phyloP scores from a whole-genome alignment of 2,113 vertebrate genomes.

The Chionomys nivalis region DNA sequence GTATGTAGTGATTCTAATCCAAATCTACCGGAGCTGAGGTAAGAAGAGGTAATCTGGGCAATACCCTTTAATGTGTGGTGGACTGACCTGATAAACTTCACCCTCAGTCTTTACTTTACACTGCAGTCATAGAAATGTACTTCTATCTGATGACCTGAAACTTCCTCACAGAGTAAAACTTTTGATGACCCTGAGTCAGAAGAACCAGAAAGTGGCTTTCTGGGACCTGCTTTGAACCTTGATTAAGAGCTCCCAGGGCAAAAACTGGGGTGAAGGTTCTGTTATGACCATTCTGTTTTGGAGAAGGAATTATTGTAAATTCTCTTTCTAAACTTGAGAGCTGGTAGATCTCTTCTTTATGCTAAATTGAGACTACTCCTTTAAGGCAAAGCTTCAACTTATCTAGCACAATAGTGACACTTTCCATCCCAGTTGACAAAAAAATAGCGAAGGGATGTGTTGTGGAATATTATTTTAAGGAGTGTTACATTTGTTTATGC shows the following conservation, averaged over 20 bases:
- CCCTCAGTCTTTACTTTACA: neutral
- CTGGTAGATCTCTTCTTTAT: neutral
- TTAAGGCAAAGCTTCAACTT: neutral
- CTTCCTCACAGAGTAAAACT: neutral
- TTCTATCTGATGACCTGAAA: neutral
- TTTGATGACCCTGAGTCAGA: neutral
- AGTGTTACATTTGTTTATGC: too few species aligned
- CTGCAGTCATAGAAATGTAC: neutral
- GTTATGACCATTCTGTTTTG: neutral
- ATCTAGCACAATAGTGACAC: neutral
- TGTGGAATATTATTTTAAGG: too few species aligned
- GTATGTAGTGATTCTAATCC: neutral
- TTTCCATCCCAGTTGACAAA: fast-evolving
- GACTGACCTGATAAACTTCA: neutral
- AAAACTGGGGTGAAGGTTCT: neutral
- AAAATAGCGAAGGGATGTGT: neutral
- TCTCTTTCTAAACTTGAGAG: constrained; percentile 17
- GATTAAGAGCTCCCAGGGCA: neutral
- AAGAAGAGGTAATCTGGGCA: neutral
- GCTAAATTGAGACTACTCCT: neutral
- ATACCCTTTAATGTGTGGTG: neutral
- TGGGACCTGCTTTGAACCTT: neutral
- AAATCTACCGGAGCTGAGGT: neutral
- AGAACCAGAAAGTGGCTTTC: neutral
- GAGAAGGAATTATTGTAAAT: neutral